Base-by-base conservation (phyloP, 2,888 invertebrate genomes). In the Trichopoda pennipes region DNA sequence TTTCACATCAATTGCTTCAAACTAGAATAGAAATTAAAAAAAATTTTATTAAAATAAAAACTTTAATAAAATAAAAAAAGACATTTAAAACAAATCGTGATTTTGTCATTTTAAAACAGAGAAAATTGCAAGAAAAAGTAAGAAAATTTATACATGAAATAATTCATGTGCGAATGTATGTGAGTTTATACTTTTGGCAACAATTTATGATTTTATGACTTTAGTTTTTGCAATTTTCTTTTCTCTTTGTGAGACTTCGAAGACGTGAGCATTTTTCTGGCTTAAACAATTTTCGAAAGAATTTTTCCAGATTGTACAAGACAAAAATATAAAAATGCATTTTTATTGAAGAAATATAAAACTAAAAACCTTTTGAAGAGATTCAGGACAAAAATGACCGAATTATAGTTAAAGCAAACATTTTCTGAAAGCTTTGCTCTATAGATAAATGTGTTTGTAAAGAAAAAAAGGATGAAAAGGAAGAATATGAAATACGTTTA, bases 131-230 rank as follows among this genome's bases (percentile, higher is more conserved):
- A 44, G 44, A 60, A 23, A 47, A 28, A 28, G 2, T 28, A 6
- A 28, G n/a, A n/a, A n/a, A n/a, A n/a, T n/a, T n/a, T 28, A 28
- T 8, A 28, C 7, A 44, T n/a, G 1, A 38, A 12, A 6, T 2
- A 12, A 12, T 38, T 1, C 6, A 4, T 38, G 38, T 10, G 3
- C 3, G 38, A 38, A 1, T 38, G 38, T 38, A 10, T 38, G 38
- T 38, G 38, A 38, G 38, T 38, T 10, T 35, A 38, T 61, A 47
- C 21, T 69, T 61, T 69, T 55, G 61, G 61, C 61, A 55, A 28
- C 53, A 69, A 76, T 69, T 69, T 69, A 76, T 76, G 76, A 69
- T 61, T 69, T 76, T 69, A 76, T 76, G 68, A 76, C 42, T 68
- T 69, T 47, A 74, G 63, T 53, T 76, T 61, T 60, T 28, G 51